Evolutionary conservation across 2,113 vertebrate species (phyloP).

Genomic region (Spheniscus mendiculus): DNA sequence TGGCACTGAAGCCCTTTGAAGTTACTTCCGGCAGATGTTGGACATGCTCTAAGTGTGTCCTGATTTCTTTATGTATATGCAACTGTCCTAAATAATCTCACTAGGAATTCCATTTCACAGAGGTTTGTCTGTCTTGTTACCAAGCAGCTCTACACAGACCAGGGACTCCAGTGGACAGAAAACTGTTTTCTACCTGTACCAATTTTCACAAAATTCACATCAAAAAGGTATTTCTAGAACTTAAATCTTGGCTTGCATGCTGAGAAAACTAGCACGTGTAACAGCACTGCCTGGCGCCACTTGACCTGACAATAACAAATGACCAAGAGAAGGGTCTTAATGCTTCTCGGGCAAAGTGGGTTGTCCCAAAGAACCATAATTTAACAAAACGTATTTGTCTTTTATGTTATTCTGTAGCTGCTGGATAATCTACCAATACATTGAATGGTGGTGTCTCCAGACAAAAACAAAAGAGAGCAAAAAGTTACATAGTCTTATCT

Average conservation of each 20-base stretch:
- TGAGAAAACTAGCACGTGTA: not conserved
- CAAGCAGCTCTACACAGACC: not conserved
- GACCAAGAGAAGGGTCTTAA: not conserved
- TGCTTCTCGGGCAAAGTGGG: not conserved
- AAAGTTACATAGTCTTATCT: not conserved
- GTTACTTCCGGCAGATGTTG: not conserved
- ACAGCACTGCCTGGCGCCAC: not conserved
- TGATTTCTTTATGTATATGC: not conserved
- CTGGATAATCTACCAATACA: not conserved
- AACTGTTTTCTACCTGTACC: not conserved
- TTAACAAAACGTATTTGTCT: not conserved
- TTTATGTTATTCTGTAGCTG: not conserved
- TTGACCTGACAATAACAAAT: not conserved
- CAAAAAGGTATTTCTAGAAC: not conserved
- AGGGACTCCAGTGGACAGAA: not conserved
- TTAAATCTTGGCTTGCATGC: not conserved
- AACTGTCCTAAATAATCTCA: not conserved
- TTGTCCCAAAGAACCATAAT: not conserved
- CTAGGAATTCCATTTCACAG: not conserved
- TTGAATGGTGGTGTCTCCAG: not conserved
- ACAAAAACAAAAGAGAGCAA: not conserved
- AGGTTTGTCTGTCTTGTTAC: not conserved
- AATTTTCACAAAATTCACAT: not conserved
- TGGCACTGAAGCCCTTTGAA: not conserved
- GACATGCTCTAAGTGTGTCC: not conserved